These are phyloP conservation scores for Coenonympha glycerion DNA, from an alignment of 2,888 invertebrate genomes.

Conservation along the genomic window DNA sequence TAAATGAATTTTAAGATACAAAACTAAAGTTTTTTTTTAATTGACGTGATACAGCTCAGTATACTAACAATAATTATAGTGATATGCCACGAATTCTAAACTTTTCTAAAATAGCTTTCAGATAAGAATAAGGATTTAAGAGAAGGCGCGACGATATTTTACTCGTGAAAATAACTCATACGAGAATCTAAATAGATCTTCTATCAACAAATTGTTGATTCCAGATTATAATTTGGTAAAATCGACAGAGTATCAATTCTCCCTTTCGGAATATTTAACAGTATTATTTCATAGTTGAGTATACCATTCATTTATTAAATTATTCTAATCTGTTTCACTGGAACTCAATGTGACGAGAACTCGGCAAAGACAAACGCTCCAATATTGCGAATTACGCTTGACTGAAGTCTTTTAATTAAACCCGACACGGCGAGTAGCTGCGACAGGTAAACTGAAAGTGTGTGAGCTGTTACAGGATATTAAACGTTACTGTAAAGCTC, in stretches of 20 bases:
- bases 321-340: constrained; percentile 21
- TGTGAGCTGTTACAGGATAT: constrained; percentile 16
- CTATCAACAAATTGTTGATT: too few relatives aligned
- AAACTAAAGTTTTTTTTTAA: too few relatives aligned
- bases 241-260: neutral
- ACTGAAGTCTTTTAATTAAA: constrained; percentile 73
- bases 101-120: too few relatives aligned
- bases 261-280: neutral
- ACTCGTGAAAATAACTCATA: too few relatives aligned
- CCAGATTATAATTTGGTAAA: too few relatives aligned
- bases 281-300: constrained; percentile 1
- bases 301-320: constrained; percentile 19
- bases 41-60: too few relatives aligned
- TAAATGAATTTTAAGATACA: too few relatives aligned
- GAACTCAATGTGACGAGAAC: constrained; percentile 42
- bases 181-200: too few relatives aligned
- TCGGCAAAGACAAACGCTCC: constrained; percentile 48
- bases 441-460: constrained; percentile 22
- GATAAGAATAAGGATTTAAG: too few relatives aligned
- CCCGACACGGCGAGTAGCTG: constrained; percentile 34
- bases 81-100: too few relatives aligned
- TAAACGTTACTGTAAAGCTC: constrained; percentile 8
- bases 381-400: constrained; percentile 65
- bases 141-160: too few relatives aligned
- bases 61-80: too few relatives aligned